Evolutionary conservation across 1,140 invertebrate species (phyloP).

Genomic region (Bemisia tabaci): DNA sequence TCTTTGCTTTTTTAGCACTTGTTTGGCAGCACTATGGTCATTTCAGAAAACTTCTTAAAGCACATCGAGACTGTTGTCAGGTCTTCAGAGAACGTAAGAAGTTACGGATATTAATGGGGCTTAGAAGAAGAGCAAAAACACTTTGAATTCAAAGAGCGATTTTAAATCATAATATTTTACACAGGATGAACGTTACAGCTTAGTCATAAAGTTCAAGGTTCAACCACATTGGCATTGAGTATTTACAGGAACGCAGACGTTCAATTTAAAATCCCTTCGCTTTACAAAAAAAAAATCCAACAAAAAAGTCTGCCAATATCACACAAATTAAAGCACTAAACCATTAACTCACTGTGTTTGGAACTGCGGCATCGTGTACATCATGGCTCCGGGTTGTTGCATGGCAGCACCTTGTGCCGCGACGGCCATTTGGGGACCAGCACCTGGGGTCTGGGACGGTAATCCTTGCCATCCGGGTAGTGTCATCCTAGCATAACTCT

Average conservation of each 20-base stretch:
- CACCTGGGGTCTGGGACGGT: constrained; percentile 22
- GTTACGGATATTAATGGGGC: too few species aligned
- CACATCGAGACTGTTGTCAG: too few species aligned
- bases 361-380: constrained; percentile 63
- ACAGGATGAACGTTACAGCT: neutral
- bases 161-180: neutral
- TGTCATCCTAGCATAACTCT: constrained; percentile 33
- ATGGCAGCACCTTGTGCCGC: constrained; percentile 22
- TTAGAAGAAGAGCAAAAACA: too few species aligned
- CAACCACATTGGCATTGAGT: neutral
- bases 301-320: neutral
- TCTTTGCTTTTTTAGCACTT: too few species aligned
- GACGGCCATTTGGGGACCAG: constrained; percentile 28
- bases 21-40: too few species aligned
- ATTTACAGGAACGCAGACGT: too few species aligned
- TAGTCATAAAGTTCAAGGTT: neutral
- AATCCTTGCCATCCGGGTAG: constrained; percentile 20
- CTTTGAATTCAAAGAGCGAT: neutral
- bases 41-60: too few species aligned
- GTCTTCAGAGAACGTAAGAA: too few species aligned
- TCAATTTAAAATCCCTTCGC: too few species aligned
- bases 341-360: constrained; percentile 36
- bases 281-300: neutral
- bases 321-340: neutral
- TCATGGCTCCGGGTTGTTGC: constrained; percentile 46